Evolutionary conservation across 2,113 vertebrate species (phyloP).

Genomic region (Pantherophis guttatus): DNA sequence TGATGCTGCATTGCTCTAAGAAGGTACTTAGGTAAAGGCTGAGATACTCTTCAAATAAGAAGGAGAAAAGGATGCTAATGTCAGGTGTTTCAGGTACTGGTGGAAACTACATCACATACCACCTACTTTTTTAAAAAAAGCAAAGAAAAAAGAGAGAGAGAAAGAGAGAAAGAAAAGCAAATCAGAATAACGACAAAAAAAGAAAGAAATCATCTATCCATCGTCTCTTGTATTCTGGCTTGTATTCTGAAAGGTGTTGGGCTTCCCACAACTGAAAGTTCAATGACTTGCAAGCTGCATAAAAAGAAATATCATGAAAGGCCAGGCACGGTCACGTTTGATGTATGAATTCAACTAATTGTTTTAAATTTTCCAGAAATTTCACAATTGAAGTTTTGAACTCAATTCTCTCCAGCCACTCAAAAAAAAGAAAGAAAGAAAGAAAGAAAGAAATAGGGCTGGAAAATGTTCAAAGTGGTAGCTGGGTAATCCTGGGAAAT

Average conservation of each 20-base stretch:
- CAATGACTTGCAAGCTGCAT: conserved; percentile 58
- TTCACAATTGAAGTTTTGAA: not conserved
- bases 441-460: too few species aligned
- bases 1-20: not conserved
- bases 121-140: too few species aligned
- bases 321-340: conserved; percentile 39
- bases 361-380: conserved; percentile 47
- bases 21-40: not conserved
- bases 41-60: not conserved
- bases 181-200: too few species aligned
- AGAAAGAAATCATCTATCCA: too few species aligned
- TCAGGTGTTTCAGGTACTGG: too few species aligned
- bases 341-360: conserved; percentile 53
- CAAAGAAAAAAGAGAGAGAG: too few species aligned
- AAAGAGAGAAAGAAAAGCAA: too few species aligned
- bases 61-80: not conserved
- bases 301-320: conserved; percentile 57
- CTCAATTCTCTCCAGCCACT: not conserved
- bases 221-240: too few species aligned
- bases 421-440: too few species aligned
- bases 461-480: not conserved
- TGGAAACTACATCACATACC: too few species aligned
- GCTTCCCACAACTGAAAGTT: conserved; percentile 24
- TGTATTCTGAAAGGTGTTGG: too few species aligned
- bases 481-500: not conserved